Conservation (phyloP, 2,888 invertebrate species). For the Eueremaeus valkanovi region DNA sequence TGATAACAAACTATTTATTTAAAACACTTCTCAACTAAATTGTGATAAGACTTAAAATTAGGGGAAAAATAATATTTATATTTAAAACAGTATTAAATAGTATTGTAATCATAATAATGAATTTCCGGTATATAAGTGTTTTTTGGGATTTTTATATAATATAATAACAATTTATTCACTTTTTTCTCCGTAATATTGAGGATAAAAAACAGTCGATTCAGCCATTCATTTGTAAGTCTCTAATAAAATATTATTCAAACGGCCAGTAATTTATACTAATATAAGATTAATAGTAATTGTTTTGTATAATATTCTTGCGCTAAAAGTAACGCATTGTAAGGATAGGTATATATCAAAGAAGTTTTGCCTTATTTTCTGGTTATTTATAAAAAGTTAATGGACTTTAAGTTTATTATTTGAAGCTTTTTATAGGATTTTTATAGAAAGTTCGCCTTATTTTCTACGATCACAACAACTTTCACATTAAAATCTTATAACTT, state of each 20-base stretch:
- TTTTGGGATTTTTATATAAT: background rate
- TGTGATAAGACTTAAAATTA: too few relatives aligned
- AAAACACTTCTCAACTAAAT: too few relatives aligned
- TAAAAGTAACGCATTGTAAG: background rate
- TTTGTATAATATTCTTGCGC: too few relatives aligned
- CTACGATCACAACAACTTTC: background rate
- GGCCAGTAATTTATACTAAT: background rate
- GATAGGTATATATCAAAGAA: background rate
- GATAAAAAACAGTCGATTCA: background rate
- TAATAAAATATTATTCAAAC: too few relatives aligned
- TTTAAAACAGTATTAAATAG: too few relatives aligned
- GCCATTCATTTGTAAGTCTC: background rate
- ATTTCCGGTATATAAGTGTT: conserved; percentile 16
- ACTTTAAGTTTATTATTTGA: background rate
- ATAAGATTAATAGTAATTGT: background rate
- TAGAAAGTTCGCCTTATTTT: background rate
- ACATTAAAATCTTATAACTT: background rate
- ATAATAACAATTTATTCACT: background rate
- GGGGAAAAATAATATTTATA: too few relatives aligned
- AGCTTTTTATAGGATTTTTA: background rate
- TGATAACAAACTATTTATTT: too few relatives aligned
- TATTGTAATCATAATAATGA: conserved; percentile 23
- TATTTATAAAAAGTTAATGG: background rate
- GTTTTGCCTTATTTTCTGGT: background rate
- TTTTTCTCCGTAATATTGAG: background rate